Conservation (phyloP, 2,113 vertebrate species). For the Cairina moschata region DNA sequence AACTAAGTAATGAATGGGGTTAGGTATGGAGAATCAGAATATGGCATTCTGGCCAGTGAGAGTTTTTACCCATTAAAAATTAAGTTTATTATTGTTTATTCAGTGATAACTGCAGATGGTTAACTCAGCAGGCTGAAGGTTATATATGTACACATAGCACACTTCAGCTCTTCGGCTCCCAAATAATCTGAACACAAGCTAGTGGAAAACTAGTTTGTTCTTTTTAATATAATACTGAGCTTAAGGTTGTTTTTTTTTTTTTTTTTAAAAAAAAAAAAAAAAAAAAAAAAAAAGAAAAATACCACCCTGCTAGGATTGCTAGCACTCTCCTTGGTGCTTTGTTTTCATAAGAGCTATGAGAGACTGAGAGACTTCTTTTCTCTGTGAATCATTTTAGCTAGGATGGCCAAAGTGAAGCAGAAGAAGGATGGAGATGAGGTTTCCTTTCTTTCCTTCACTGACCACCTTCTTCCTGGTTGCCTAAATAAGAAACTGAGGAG, state of each 20-base stretch:
- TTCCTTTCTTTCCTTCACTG: not conserved
- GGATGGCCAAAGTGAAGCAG: not conserved
- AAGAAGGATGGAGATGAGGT: not conserved
- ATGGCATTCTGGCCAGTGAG: not conserved
- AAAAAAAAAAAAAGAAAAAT: not conserved
- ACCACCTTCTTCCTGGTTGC: not conserved
- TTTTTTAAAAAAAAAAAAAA: no score
- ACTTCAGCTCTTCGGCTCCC: not conserved
- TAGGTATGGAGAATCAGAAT: not conserved
- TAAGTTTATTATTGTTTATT: not conserved
- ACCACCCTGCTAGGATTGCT: not conserved
- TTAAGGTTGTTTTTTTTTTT: not conserved
- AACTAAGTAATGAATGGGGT: not conserved
- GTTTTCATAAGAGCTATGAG: not conserved
- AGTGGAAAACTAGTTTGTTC: not conserved
- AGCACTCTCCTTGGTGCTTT: not conserved
- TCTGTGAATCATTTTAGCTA: not conserved
- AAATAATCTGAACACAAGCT: not conserved
- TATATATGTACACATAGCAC: not conserved
- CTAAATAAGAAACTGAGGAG: not conserved
- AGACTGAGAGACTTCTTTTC: not conserved
- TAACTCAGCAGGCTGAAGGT: constrained; percentile 27
- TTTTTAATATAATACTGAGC: not conserved
- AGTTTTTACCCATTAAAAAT: not conserved
- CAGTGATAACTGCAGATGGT: not conserved